These are phyloP conservation scores for Zygaena filipendulae DNA, from an alignment of 2,888 invertebrate species.

Conservation along the genomic window DNA sequence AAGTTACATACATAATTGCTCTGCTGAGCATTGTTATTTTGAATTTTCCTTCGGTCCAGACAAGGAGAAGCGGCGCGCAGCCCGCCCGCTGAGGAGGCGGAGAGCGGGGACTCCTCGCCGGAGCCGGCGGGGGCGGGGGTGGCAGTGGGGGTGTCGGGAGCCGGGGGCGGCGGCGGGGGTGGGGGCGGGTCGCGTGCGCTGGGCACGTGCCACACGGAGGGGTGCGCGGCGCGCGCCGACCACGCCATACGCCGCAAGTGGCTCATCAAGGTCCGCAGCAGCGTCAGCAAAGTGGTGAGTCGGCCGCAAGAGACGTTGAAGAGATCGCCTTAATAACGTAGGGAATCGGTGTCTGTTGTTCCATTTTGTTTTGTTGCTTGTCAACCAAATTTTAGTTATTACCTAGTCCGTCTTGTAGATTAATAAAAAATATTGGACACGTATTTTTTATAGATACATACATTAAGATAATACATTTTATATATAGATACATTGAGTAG, in stretches of 20 bases:
- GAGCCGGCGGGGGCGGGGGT: conserved; percentile 7
- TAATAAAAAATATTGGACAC: too few relatives aligned
- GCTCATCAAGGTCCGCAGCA: conserved; percentile 75
- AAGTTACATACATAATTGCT: too few relatives aligned
- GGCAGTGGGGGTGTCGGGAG: conserved; percentile 29
- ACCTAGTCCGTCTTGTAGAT: too few relatives aligned
- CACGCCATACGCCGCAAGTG: conserved; percentile 78
- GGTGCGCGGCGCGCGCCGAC: conserved; percentile 68
- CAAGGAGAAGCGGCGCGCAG: conserved; percentile 26
- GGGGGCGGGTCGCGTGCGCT: too few relatives aligned
- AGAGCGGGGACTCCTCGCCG: conserved; percentile 31
- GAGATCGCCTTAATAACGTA: background rate
- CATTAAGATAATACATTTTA: too few relatives aligned
- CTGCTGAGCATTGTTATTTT: too few relatives aligned
- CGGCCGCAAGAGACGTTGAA: too few relatives aligned
- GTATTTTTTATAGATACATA: too few relatives aligned
- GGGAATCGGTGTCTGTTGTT: background rate
- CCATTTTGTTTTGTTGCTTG: too few relatives aligned
- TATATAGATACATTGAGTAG: too few relatives aligned
- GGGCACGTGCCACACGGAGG: conserved; percentile 71
- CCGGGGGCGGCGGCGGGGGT: conserved; percentile 33
- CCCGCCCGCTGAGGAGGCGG: conserved; percentile 32
- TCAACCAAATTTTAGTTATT: too few relatives aligned
- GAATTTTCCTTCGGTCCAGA: conserved; percentile 12
- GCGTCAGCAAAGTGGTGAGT: conserved; percentile 72